Evolutionary conservation across 2,113 vertebrate genomes (phyloP).

Genomic region (Trochalopteron elliotii): DNA sequence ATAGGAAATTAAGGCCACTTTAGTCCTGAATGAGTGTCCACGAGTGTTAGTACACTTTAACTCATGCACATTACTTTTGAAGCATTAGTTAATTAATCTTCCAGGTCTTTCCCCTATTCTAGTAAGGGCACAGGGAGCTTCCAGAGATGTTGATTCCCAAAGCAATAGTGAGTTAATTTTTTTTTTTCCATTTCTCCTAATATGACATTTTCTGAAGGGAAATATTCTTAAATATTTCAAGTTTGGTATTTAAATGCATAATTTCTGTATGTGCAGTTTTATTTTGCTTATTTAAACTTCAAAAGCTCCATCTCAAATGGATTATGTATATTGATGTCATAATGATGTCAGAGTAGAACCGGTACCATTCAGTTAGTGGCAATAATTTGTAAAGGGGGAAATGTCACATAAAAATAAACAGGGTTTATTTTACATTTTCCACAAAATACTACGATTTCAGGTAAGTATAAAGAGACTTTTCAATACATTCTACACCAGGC

Average conservation of each 20-base stretch:
- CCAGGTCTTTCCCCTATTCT: background rate
- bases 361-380: background rate
- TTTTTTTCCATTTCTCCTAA: background rate
- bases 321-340: background rate
- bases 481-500: background rate
- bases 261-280: background rate
- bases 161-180: background rate
- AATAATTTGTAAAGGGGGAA: background rate
- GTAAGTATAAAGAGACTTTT: background rate
- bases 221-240: background rate
- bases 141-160: background rate
- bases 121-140: background rate
- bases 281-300: background rate
- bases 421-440: background rate
- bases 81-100: constrained; percentile 7
- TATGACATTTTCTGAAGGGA: background rate
- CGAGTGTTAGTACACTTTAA: background rate
- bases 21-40: background rate
- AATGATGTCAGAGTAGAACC: background rate
- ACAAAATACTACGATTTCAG: background rate
- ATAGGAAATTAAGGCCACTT: background rate
- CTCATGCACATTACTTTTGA: background rate
- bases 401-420: background rate
- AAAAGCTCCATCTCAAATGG: background rate
- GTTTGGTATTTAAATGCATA: background rate